Base-by-base conservation (phyloP, 2,113 vertebrate species). In the Podocnemis expansa region DNA sequence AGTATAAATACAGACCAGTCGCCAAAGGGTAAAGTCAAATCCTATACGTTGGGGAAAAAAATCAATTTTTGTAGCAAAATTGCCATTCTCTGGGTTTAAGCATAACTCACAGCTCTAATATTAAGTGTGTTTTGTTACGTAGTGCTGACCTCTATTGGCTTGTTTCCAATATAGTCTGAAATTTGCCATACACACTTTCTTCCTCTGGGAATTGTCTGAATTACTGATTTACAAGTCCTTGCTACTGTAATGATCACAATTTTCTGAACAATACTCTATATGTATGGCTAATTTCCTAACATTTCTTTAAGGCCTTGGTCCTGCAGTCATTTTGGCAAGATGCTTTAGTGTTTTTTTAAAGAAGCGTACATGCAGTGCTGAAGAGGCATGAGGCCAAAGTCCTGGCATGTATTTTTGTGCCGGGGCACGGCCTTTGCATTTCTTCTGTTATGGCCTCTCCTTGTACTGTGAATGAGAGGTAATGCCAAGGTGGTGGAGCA, bases 81-180 rank as follows among this genome's bases (percentile, higher is more conserved):
- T 1, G 45, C 11, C 7, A 24, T 2, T 29, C 8, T 1, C 8
- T 1, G 0, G 67, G 70, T 29, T 2, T 80, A 51, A 49, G 6
- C 29, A 6, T 31, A 56, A 5, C 75, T 96, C 41, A 87, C 22
- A 34, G 47, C 25, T 6, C 22, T 93, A 31, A 25, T 86, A 11
- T 82, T 94, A 25, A 86, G 67, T 52, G 31, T 17, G 56, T 95
- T 97, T 67, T 96, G n/a, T 88, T 94, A 88, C 9, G 85, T 94
- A 43, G 84, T 97, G 95, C 97, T 97, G 96, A 97, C 96, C 96
- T 95, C 95, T 97, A 0, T 97, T 96, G 96, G 95, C 89, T 96
- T 94, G 87, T 94, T 97, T 96, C 82, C 94, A 86, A 83, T 80
- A 4, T 51, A 87, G 87, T 83, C 87, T 96, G 80, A 82, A 75